phyloP scores from a whole-genome alignment of 1,140 invertebrate genomes.

The Heliconius eleuchia region DNA sequence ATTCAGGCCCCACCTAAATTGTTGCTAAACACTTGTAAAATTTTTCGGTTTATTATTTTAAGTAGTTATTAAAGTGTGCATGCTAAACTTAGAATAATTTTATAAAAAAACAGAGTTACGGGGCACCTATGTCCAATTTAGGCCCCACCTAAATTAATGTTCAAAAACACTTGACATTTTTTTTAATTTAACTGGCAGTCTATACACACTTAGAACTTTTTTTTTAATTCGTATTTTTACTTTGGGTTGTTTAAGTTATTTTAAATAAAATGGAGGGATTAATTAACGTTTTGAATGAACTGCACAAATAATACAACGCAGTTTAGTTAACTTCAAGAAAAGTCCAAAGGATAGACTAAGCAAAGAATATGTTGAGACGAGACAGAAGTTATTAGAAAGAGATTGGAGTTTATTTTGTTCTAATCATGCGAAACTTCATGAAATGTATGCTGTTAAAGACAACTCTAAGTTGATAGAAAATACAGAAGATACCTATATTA shows the following conservation, averaged over 20 bases:
- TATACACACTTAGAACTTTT: neutral
- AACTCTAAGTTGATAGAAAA: too few species aligned
- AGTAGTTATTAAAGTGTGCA: slow-evolving; percentile 7
- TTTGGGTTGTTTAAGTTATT: neutral
- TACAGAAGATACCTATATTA: too few species aligned
- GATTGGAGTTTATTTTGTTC: slow-evolving; percentile 12
- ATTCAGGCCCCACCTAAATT: neutral
- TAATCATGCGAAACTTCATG: slow-evolving; percentile 13
- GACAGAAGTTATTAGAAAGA: neutral
- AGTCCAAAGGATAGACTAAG: slow-evolving; percentile 12
- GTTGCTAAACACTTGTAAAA: neutral
- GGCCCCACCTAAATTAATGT: neutral
- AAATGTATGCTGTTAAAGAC: neutral
- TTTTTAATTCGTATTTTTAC: too few species aligned
- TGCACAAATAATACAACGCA: neutral
- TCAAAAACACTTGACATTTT: neutral
- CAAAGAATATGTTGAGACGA: slow-evolving; percentile 13
- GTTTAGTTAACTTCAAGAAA: slow-evolving; percentile 16
- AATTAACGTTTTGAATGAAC: too few species aligned
- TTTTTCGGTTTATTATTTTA: neutral
- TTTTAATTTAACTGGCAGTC: too few species aligned
- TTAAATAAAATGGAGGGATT: neutral
- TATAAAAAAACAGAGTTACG: neutral
- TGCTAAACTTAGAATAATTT: slow-evolving; percentile 1
- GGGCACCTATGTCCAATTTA: slow-evolving; percentile 11